Evolutionary conservation across 2,113 vertebrate genomes (phyloP).

Genomic region (Acrocephalus arundinaceus): DNA sequence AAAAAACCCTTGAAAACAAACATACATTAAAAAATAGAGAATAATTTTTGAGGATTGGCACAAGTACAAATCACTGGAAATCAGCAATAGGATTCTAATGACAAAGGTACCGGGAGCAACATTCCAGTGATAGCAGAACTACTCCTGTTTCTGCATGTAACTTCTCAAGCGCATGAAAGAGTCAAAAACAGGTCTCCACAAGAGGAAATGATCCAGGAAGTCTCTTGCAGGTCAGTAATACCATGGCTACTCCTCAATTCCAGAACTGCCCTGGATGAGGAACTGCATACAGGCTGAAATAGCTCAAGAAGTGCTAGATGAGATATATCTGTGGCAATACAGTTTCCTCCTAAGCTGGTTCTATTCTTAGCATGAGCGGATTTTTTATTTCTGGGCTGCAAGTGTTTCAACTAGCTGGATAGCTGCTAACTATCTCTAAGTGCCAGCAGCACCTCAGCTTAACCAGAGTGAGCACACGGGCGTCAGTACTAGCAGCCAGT

Average conservation of each 20-base stretch:
- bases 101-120: neutral
- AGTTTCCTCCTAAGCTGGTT: neutral
- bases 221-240: neutral
- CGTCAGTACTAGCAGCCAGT: neutral
- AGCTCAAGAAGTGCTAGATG: neutral
- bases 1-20: neutral
- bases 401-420: slow-evolving; percentile 43
- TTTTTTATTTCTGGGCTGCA: slow-evolving; percentile 38
- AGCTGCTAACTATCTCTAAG: slow-evolving; percentile 28
- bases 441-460: slow-evolving; percentile 43
- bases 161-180: neutral
- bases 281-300: neutral
- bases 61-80: neutral
- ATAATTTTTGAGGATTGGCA: neutral
- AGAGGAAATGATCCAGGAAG: neutral
- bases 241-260: neutral
- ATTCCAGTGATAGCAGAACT: neutral
- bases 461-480: slow-evolving; percentile 6
- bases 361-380: slow-evolving; percentile 48
- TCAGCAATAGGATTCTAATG: neutral
- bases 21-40: neutral
- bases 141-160: neutral
- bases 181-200: neutral
- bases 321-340: neutral
- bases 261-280: neutral